phyloP scores from a whole-genome alignment of 2,888 invertebrate species.

The Amphipoea oculea region DNA sequence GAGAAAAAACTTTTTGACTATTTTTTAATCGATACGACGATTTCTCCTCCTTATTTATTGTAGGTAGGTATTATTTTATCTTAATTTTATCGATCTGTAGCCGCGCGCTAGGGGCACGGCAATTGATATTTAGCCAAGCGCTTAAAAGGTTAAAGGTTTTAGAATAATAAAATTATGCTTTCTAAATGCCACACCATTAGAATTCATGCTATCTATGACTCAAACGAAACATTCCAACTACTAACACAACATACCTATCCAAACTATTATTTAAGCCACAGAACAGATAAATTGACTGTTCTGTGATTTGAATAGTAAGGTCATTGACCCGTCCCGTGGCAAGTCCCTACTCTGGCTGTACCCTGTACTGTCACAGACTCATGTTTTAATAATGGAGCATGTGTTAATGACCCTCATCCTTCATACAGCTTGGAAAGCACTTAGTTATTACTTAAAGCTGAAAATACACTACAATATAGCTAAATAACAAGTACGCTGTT shows the following conservation, averaged over 20 bases:
- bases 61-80: too few species aligned
- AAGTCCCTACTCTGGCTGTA: slow-evolving; percentile 6
- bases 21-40: too few species aligned
- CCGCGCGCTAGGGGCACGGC: too few species aligned
- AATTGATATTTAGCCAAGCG: too few species aligned
- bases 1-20: too few species aligned
- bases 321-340: not conserved
- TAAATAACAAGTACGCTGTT: not conserved
- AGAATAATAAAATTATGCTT: not conserved
- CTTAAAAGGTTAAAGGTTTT: too few species aligned
- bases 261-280: not conserved
- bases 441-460: slow-evolving; percentile 25
- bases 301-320: not conserved
- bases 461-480: not conserved
- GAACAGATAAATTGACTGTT: too few species aligned
- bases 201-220: not conserved
- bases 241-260: not conserved
- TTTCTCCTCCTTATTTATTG: too few species aligned
- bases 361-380: not conserved
- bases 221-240: slow-evolving; percentile 5
- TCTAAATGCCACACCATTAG: not conserved
- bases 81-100: too few species aligned
- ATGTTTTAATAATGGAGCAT: slow-evolving; percentile 43
- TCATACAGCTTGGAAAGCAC: slow-evolving; percentile 26
- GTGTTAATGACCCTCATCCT: slow-evolving; percentile 37